These are phyloP conservation scores for Thamnaconus septentrionalis DNA, from an alignment of 2,113 vertebrate genomes.

Conservation along the genomic window DNA sequence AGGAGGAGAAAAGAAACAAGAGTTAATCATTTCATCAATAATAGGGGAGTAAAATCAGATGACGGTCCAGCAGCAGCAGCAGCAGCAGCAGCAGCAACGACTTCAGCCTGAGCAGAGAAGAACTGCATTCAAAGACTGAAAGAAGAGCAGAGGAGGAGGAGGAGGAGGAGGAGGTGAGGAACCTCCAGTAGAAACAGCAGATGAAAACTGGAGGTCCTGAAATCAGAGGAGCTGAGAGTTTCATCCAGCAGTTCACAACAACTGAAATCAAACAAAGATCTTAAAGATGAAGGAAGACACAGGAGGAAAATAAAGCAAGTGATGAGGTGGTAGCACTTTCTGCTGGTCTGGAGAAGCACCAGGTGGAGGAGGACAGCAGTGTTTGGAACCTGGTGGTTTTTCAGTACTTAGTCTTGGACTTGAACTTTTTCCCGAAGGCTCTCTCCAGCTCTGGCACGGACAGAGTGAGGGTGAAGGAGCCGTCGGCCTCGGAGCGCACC, in stretches of 20 bases:
- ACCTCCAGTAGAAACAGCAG: background rate
- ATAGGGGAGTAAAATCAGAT: background rate
- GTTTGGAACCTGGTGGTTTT: slow-evolving; percentile 5
- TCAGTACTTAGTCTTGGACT: slow-evolving; percentile 82
- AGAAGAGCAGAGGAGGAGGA: background rate
- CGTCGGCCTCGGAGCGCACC: slow-evolving; percentile 73
- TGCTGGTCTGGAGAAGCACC: slow-evolving; percentile 14
- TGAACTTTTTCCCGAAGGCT: slow-evolving; percentile 80
- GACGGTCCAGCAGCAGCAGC: background rate
- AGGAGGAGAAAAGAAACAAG: background rate
- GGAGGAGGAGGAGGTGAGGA: background rate
- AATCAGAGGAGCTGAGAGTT: too few species aligned
- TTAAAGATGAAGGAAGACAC: background rate
- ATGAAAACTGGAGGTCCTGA: background rate
- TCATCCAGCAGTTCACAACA: too few species aligned
- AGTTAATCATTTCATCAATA: background rate
- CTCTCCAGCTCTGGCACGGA: slow-evolving; percentile 81
- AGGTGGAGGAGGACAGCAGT: slow-evolving; percentile 5
- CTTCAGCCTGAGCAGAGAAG: slow-evolving; percentile 8
- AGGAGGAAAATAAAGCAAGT: slow-evolving; percentile 12
- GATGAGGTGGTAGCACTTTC: slow-evolving; percentile 22
- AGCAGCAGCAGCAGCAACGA: background rate
- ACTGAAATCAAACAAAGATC: too few species aligned
- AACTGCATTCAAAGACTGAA: background rate
- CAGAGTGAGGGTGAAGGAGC: slow-evolving; percentile 78